Evolutionary conservation across 2,888 invertebrate genomes (phyloP).

Genomic region (Pimpla rufipes): DNA sequence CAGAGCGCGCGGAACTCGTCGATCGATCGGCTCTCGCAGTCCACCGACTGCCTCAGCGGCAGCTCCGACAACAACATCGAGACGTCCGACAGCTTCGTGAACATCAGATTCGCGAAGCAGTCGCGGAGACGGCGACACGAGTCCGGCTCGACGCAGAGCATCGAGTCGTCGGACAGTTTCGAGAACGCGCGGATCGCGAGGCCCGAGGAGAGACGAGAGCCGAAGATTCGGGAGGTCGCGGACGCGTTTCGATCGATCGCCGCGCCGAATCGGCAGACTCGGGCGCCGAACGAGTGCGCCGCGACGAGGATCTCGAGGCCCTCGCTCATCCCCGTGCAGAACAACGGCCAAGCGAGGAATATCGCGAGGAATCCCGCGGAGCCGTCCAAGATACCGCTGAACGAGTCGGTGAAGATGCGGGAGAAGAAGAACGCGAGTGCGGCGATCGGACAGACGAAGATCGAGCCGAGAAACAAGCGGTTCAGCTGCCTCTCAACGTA

Average conservation of each 20-base stretch:
- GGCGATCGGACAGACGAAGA: conserved; percentile 38
- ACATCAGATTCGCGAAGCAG: conserved; percentile 78
- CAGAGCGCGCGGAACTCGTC: conserved; percentile 53
- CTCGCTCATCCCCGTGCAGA: conserved; percentile 72
- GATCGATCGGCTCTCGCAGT: conserved; percentile 66
- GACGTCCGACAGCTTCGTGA: conserved; percentile 81
- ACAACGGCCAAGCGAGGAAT: conserved; percentile 63
- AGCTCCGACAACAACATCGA: conserved; percentile 80
- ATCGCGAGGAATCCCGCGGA: conserved; percentile 35
- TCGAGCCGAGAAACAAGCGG: conserved; percentile 72
- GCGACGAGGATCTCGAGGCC: conserved; percentile 62
- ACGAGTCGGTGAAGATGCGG: conserved; percentile 74
- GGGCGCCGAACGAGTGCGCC: conserved; percentile 32
- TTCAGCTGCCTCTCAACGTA: conserved; percentile 75
- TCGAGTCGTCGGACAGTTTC: conserved; percentile 78
- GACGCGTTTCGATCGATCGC: conserved; percentile 40
- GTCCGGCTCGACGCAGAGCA: conserved; percentile 77
- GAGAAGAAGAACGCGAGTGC: conserved; percentile 72
- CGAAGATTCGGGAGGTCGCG: conserved; percentile 6
- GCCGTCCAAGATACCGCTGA: conserved; percentile 66
- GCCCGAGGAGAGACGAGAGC: conserved; percentile 52
- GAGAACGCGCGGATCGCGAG: conserved; percentile 75
- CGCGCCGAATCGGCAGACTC: conserved; percentile 46
- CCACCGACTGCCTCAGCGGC: conserved; percentile 74
- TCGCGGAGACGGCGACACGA: conserved; percentile 68